Evolutionary conservation across 1,140 invertebrate species (phyloP), one percentile per base, ranked within the genome.

Genomic region (Hydropsyche tenuis): DNA sequence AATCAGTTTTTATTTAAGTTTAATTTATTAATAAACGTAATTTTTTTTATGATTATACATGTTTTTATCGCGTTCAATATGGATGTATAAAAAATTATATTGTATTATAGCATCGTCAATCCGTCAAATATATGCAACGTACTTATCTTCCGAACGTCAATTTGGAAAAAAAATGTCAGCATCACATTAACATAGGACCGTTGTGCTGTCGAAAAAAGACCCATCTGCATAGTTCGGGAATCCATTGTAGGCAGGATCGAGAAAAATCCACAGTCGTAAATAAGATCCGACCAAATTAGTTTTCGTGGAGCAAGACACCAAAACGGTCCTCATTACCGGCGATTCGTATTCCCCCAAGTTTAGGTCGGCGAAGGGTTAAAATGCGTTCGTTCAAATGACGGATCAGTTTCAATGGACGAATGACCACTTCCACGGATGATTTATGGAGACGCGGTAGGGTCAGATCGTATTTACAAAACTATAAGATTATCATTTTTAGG

Each of bases 291-390:
- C 72, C 48, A 69, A 74, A 74, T 74, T 74, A 62, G 73, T 25
- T 22, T 16, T 6, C 30, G 6, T 42, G 43, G 46, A 73, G n/a
- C 72, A 73, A 73, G 72, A 73, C 64, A 73, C 11, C 62, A 27
- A 45, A 62, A 43, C 30, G 30, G 3, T 69, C 23, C 75, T 77
- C 75, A 77, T 77, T 77, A 77, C 56, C 45, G 68, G 43, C 75
- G 46, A 77, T 77, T 77, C 73, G 62, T 70, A 77, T 77, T 74
- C 75, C 73, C 75, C 75, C 48, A 37, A 37, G 9, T 37, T 23
- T n/a, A 6, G 16, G 48, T 9, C 68, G 16, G n/a, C 14, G 45
- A 70, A 70, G 68, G 68, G 68, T 70, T 70, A 25, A 30, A 37
- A 37, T 37, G 25, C 20, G 45, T 23, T 42, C 45, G 27, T 18